phyloP scores from a whole-genome alignment of 2,797 vertebrate genomes.

The Aotus griseimembra region DNA sequence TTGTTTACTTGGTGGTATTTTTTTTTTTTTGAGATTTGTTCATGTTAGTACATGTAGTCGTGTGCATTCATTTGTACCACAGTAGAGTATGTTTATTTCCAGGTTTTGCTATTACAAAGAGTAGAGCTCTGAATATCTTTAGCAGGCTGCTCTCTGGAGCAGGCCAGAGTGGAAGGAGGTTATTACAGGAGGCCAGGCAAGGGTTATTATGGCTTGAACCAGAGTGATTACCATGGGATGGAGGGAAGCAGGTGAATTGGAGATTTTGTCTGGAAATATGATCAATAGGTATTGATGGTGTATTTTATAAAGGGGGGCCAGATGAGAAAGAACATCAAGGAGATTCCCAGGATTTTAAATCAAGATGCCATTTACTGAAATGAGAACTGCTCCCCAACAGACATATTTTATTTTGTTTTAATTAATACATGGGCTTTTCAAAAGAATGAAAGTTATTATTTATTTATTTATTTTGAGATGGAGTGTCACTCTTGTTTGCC shows the following conservation, averaged over 20 bases:
- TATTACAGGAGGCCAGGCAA: background rate
- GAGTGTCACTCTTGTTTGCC: too few relatives aligned
- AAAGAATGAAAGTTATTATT: background rate
- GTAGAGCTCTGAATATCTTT: background rate
- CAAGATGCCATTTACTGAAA: background rate
- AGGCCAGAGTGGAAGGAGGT: background rate
- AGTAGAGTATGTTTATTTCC: background rate
- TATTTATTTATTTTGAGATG: too few relatives aligned
- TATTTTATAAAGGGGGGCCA: background rate
- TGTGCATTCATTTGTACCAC: background rate
- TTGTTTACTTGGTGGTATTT: background rate
- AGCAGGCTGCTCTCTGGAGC: too few relatives aligned
- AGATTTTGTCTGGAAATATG: conserved; percentile 27
- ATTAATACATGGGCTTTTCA: background rate
- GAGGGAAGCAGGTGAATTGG: background rate
- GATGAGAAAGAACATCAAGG: background rate
- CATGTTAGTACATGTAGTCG: background rate
- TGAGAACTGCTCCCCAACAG: background rate
- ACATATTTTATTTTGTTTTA: conserved; percentile 26
- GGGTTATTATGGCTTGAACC: background rate
- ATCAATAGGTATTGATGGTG: background rate
- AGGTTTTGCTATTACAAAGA: background rate
- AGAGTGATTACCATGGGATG: background rate
- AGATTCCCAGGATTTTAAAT: background rate
- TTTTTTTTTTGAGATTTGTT: background rate